Conservation (phyloP, 2,888 invertebrate genomes). For the Pristionchus japonicus region DNA sequence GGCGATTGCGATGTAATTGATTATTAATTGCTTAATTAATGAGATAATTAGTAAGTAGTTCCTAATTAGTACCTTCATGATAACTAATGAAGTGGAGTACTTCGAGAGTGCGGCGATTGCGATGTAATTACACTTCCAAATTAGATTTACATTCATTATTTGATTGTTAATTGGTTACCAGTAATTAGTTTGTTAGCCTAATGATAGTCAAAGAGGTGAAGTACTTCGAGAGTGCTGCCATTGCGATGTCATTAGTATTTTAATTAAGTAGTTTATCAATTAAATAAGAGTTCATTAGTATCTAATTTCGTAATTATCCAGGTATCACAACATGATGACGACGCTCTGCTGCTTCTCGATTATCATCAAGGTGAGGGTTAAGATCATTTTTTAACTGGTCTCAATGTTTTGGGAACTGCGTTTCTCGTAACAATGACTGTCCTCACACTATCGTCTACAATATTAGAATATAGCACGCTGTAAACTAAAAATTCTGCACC, state of each 20-base stretch:
- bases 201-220: not conserved
- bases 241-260: constrained; percentile 26
- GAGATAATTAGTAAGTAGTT: too few species aligned
- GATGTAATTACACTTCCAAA: too few species aligned
- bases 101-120: constrained; percentile 51
- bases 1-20: constrained; percentile 52
- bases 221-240: constrained; percentile 49
- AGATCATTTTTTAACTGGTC: not conserved
- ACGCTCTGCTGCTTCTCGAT: constrained; percentile 47
- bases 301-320: too few species aligned
- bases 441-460: too few species aligned
- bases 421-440: too few species aligned
- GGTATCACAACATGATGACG: constrained; percentile 60
- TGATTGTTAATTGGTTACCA: not conserved
- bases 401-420: too few species aligned
- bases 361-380: constrained; percentile 50
- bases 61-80: too few species aligned
- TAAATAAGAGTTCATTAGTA: too few species aligned
- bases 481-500: too few species aligned
- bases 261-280: constrained; percentile 52
- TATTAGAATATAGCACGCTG: too few species aligned
- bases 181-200: not conserved
- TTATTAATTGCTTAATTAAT: not conserved
- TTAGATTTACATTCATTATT: too few species aligned
- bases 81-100: not conserved